Evolutionary conservation across 1,140 invertebrate genomes (phyloP), one percentile per base, ranked within the genome.

Genomic region (Littorina saxatilis): DNA sequence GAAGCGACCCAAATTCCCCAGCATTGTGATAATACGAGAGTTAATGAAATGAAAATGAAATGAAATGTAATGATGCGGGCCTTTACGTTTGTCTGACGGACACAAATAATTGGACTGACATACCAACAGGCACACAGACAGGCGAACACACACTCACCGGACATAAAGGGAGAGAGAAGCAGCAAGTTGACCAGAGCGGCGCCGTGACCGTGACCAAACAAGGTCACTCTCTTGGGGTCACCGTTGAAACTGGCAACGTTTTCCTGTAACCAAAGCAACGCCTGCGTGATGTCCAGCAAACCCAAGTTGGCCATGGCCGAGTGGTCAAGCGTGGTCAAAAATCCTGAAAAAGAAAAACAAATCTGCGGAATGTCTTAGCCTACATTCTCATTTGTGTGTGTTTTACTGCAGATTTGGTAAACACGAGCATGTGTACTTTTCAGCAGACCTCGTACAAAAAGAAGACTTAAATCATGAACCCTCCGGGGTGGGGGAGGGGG

Each of bases 191-290:
- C 97, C 89, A 97, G 97, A 15, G 98, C 97, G 0, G 98, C 98
- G 0, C 98, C 98, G 27, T 97, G 97, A 0, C 98, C 98, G 87
- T 99, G 98, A 0, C 98, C 98, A 88, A 99, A 95, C 0, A 99
- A 92, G 0, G 98, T 99, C n/a, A 99, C 97, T 89, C 97, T 98
- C 23, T 95, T 95, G 0, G 96, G 95, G 93, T 99, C 97, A 0
- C 98, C 98, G 27, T 97, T 97, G 88, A 99, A 99, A 80, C 95
- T 95, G 2, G 94, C 96, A 47, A 99, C 97, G 91, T 99, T 99
- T 91, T 98, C 96, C 90, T 98, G 96, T 58, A 99, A 84, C 93
- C 93, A 93, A 74, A 89, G 86, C 9, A 92, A 50, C 1, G 90
- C 92, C 0, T 97, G 97, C 86, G 98, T 97, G 92, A 98, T 97